phyloP scores from a whole-genome alignment of 2,113 vertebrate species.

The Upupa epops region DNA sequence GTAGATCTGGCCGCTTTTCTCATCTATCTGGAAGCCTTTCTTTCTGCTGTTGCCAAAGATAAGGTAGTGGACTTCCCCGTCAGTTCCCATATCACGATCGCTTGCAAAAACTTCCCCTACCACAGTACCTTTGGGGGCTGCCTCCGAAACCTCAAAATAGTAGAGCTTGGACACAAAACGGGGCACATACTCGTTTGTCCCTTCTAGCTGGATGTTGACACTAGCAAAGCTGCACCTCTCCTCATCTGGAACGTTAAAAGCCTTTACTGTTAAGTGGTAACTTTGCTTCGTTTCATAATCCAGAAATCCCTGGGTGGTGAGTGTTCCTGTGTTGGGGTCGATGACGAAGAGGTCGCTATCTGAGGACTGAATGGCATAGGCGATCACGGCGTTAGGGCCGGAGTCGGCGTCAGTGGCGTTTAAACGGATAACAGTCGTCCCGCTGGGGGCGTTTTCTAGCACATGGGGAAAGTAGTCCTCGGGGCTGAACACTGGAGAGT shows the following conservation, averaged over 20 bases:
- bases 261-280: slow-evolving; percentile 93
- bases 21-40: slow-evolving; percentile 90
- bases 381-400: slow-evolving; percentile 87
- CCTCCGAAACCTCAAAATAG: slow-evolving; percentile 96
- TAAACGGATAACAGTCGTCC: slow-evolving; percentile 90
- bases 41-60: slow-evolving; percentile 92
- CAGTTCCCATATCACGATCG: slow-evolving; percentile 91
- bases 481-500: slow-evolving; percentile 86
- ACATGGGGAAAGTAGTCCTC: slow-evolving; percentile 90
- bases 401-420: slow-evolving; percentile 89
- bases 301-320: slow-evolving; percentile 98
- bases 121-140: slow-evolving; percentile 85
- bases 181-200: slow-evolving; percentile 97
- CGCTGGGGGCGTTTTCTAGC: slow-evolving; percentile 94
- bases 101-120: slow-evolving; percentile 97
- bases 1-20: slow-evolving; percentile 88
- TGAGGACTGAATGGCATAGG: slow-evolving; percentile 90
- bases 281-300: slow-evolving; percentile 96
- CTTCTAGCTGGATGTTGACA: slow-evolving; percentile 89
- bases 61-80: slow-evolving; percentile 93
- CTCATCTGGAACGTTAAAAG: slow-evolving; percentile 95
- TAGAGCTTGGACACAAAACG: slow-evolving; percentile 97
- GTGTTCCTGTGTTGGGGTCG: slow-evolving; percentile 91
- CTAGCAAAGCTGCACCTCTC: slow-evolving; percentile 92
- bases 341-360: slow-evolving; percentile 97